phyloP scores from a whole-genome alignment of 2,113 vertebrate genomes.

The Pseudorhombus dupliciocellatus region DNA sequence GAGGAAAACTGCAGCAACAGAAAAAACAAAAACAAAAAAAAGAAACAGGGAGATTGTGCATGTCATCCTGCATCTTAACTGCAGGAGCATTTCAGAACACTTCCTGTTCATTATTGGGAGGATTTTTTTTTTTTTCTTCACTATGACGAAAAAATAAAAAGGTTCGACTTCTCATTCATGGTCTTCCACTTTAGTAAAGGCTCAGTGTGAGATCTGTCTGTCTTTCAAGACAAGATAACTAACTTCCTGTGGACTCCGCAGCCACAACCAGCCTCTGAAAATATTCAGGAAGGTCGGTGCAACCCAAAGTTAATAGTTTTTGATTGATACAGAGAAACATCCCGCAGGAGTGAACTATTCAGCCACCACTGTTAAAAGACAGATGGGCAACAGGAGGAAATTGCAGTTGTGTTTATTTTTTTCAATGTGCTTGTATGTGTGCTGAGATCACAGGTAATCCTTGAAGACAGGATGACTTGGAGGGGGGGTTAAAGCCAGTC shows the following conservation, averaged over 20 bases:
- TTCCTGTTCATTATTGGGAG: conserved; percentile 1
- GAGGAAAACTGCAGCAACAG: conserved; percentile 40
- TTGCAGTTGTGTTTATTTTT: no score
- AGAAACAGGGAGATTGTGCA: conserved; percentile 10
- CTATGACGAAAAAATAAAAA: background rate
- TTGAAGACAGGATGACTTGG: background rate
- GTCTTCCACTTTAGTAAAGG: background rate
- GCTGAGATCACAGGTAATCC: background rate
- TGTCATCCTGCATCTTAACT: conserved; percentile 29
- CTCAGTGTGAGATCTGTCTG: background rate
- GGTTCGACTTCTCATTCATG: background rate
- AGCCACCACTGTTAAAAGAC: no score
- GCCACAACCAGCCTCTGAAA: conserved; percentile 24
- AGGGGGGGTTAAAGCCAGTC: background rate
- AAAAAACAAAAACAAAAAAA: no score
- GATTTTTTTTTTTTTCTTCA: background rate
- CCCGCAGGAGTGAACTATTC: conserved; percentile 26
- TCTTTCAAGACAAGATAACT: conserved; percentile 11
- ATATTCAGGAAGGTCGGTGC: conserved; percentile 64
- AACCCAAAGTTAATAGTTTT: conserved; percentile 47
- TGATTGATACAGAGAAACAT: conserved; percentile 52
- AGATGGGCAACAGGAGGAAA: no score
- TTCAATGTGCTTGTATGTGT: background rate
- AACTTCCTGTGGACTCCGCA: conserved; percentile 6
- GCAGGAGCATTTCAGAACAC: background rate